phyloP scores from a whole-genome alignment of 2,113 vertebrate genomes.

The Nematolebias whitei region DNA sequence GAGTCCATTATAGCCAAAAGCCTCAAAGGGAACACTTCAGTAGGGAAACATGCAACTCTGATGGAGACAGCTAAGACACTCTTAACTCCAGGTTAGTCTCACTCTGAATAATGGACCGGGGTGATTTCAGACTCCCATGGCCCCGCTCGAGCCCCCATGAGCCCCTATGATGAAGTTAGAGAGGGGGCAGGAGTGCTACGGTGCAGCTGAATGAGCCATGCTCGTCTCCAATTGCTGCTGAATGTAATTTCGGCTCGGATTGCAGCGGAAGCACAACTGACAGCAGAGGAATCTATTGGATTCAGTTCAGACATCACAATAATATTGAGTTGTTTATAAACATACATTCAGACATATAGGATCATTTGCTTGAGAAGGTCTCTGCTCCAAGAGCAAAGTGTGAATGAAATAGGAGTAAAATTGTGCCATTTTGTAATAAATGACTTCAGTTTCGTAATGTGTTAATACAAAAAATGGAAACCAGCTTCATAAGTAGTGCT shows the following conservation, averaged over 20 bases:
- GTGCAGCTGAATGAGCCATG: constrained; percentile 38
- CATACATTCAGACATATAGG: constrained; percentile 69
- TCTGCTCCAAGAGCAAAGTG: constrained; percentile 21
- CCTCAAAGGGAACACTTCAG: constrained; percentile 66
- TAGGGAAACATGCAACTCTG: constrained; percentile 62
- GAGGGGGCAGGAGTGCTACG: constrained; percentile 46
- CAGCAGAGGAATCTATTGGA: constrained; percentile 76
- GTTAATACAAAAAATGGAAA: background rate
- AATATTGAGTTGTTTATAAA: constrained; percentile 81
- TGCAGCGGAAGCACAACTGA: constrained; percentile 74
- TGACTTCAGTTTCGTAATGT: background rate
- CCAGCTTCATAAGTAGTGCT: background rate
- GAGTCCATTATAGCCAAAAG: constrained; percentile 80
- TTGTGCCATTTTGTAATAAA: background rate
- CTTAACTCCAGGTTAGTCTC: constrained; percentile 69
- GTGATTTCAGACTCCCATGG: constrained; percentile 74
- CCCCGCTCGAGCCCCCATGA: constrained; percentile 52
- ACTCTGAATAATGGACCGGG: constrained; percentile 72
- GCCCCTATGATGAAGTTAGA: constrained; percentile 78
- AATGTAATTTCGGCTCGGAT: constrained; percentile 74
- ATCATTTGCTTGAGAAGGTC: constrained; percentile 42
- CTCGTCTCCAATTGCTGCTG: constrained; percentile 72
- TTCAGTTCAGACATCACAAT: constrained; percentile 78
- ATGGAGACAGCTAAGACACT: constrained; percentile 71
- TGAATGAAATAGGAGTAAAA: constrained; percentile 23